Evolutionary conservation across 2,113 vertebrate species (phyloP), one percentile per base, ranked within the genome.

Genomic region (Ictalurus furcatus): DNA sequence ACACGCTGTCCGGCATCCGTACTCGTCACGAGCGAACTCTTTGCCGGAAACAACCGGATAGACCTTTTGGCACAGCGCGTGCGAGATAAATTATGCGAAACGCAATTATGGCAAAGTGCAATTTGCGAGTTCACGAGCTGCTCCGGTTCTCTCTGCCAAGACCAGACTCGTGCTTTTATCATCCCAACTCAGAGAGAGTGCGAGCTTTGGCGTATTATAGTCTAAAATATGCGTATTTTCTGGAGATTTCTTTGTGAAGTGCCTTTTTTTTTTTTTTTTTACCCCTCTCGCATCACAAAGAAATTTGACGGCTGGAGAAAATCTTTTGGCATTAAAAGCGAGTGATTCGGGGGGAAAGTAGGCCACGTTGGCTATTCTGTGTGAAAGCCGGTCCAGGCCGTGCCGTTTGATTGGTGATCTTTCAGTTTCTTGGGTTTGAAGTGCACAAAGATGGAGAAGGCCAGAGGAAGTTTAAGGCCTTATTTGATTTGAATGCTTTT

Each of bases 321-420:
- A 81, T 85, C 61, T 86, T 69, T 71, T 54, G 13, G 25, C 76
- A 28, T 86, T 84, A 74, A 85, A 87, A 84, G 48, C 37, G 65
- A 83, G 63, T 61, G 81, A 88, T 44, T 65, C n/a, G 82, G 82
- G 76, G 88, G 79, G 19, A 30, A 88, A 74, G 37, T 58, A 74
- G 82, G 88, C 65, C 87, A 90, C 67, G 61, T 81, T 84, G 88
- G 88, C 58, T 80, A 88, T 86, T 85, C 87, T 76, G 83, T 91
- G 85, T 91, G 91, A 90, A 91, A 71, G 78, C 61, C 83, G 59
- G 84, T 88, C 88, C 91, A 89, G 91, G 84, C 56, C 61, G n/a
- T 28, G 37, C 52, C 58, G 83, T 91, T 88, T 85, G 85, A 85
- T 89, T 88, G 54, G 59, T 81, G 83, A 89, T 90, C 71, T 84